Conservation (phyloP, 2,797 vertebrate genomes). For the Hydrophis major region DNA sequence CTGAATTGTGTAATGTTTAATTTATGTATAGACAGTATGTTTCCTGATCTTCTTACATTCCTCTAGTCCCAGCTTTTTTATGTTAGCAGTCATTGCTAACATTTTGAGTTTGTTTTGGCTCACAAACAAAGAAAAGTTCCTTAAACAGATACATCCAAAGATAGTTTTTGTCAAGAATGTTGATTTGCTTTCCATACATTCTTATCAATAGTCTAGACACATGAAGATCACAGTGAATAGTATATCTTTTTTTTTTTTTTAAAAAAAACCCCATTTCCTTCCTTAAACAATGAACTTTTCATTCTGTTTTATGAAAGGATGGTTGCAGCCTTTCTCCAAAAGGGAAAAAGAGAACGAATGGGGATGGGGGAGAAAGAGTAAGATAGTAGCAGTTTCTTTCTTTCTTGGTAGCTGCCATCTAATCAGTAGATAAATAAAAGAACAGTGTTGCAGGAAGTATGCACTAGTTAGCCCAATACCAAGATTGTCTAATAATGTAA, state of each 20-base stretch:
- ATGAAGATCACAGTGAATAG: slow-evolving; percentile 30
- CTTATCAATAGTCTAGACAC: slow-evolving; percentile 43
- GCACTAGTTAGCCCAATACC: slow-evolving; percentile 8
- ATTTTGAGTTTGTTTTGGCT: slow-evolving; percentile 35
- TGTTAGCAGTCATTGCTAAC: slow-evolving; percentile 1
- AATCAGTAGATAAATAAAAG: slow-evolving; percentile 34
- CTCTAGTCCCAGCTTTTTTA: background rate
- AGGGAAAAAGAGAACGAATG: background rate
- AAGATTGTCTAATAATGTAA: slow-evolving; percentile 24
- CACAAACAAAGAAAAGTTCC: slow-evolving; percentile 28
- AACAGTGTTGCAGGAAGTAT: slow-evolving; percentile 52
- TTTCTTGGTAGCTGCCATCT: slow-evolving; percentile 35
- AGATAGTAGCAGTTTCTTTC: background rate
- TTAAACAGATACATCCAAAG: background rate
- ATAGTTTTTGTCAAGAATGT: slow-evolving; percentile 27
- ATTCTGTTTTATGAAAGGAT: slow-evolving; percentile 18
- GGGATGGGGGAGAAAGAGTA: background rate
- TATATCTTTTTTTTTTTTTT: slow-evolving; percentile 10
- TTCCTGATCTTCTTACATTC: background rate
- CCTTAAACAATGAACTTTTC: slow-evolving; percentile 36
- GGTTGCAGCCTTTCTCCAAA: background rate
- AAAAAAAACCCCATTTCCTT: slow-evolving; percentile 29
- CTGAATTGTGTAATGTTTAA: background rate
- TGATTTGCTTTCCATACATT: slow-evolving; percentile 41
- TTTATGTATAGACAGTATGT: background rate